These are phyloP conservation scores for Istiophorus platypterus DNA, from an alignment of 2,113 vertebrate species.

Conservation along the genomic window DNA sequence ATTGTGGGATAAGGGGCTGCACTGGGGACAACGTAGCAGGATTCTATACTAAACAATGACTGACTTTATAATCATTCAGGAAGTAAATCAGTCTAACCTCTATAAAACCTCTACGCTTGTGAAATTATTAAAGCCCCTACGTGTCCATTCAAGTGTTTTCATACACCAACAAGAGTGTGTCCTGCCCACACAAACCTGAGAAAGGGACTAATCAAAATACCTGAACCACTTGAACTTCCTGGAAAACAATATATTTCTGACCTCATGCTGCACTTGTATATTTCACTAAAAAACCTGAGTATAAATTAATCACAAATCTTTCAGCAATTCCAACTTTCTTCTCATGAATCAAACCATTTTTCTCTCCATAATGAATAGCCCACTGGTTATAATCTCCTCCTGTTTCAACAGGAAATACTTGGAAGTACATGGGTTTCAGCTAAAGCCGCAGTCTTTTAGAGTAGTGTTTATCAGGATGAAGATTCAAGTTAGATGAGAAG, in stretches of 20 bases:
- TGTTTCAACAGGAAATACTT: neutral
- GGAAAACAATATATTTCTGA: neutral
- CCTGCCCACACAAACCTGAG: neutral
- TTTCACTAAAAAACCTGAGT: neutral
- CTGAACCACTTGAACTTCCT: neutral
- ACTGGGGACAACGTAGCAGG: neutral
- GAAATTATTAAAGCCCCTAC: neutral
- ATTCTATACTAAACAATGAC: neutral
- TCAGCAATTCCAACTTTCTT: neutral
- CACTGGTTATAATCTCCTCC: neutral
- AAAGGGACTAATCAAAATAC: slow-evolving; percentile 7
- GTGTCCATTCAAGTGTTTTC: neutral
- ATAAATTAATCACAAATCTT: neutral
- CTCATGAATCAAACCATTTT: neutral
- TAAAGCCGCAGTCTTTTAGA: slow-evolving; percentile 8
- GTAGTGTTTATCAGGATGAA: slow-evolving; percentile 10
- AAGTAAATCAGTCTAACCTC: neutral
- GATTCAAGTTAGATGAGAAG: slow-evolving; percentile 26
- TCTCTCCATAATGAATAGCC: neutral
- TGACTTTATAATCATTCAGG: neutral
- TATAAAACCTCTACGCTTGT: neutral
- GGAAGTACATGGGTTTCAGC: slow-evolving; percentile 4
- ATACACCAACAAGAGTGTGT: neutral
- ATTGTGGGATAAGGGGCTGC: neutral
- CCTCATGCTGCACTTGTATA: neutral